A percentile compares a stretch with the other conserved stretches of the same genome.
Evolutionary conservation across 2,797 vertebrate genomes (phyloP).

Genomic region (Artibeus lituratus): DNA sequence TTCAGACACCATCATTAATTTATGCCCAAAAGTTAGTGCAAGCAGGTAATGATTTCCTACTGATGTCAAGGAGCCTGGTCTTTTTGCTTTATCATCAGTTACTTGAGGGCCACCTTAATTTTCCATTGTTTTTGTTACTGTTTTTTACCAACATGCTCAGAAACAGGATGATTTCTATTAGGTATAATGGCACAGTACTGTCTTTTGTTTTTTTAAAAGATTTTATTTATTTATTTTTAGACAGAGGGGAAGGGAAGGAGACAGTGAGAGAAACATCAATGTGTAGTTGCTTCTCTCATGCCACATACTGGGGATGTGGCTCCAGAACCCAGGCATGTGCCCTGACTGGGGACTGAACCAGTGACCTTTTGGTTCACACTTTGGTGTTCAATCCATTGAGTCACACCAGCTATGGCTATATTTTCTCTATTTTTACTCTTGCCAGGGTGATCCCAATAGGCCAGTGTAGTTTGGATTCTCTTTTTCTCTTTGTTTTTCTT

Average conservation of each 20-base stretch:
- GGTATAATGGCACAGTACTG: background rate
- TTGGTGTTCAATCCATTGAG: too few relatives aligned
- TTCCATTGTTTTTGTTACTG: constrained; percentile 4
- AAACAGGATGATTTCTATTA: background rate
- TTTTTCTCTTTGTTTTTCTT: constrained; percentile 4
- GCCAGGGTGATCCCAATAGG: background rate
- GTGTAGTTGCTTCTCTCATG: too few relatives aligned
- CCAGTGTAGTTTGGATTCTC: background rate
- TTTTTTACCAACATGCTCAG: background rate
- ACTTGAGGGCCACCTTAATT: background rate
- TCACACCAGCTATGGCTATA: too few relatives aligned
- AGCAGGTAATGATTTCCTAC: background rate
- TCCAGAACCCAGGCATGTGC: too few relatives aligned
- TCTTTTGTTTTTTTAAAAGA: background rate
- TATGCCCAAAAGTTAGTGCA: background rate
- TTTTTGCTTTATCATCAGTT: background rate
- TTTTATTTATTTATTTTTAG: too few relatives aligned
- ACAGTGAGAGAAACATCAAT: too few relatives aligned
- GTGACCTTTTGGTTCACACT: too few relatives aligned
- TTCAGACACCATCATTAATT: background rate
- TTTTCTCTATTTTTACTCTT: background rate
- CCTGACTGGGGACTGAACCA: too few relatives aligned
- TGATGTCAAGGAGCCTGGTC: background rate
- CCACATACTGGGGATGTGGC: too few relatives aligned
- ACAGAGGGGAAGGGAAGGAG: too few relatives aligned